Evolutionary conservation across 2,888 invertebrate genomes (phyloP).

Genomic region (Meghimatium bilineatum): DNA sequence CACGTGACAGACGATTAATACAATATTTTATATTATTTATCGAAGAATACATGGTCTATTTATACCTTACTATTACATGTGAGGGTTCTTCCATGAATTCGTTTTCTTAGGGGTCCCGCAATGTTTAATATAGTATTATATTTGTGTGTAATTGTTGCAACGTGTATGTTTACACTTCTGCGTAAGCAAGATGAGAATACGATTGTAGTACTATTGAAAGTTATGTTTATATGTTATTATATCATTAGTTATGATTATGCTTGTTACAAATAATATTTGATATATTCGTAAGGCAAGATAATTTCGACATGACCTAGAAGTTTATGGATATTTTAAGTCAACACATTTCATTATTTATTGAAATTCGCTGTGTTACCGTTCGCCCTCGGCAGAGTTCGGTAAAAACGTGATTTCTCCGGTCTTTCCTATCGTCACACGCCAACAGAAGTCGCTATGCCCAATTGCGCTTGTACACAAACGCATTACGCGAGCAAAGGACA

Average conservation of each 20-base stretch:
- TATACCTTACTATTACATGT: no score
- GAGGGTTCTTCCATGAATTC: no score
- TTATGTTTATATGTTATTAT: background rate
- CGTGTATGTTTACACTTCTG: no score
- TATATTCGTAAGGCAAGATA: background rate
- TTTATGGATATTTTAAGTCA: background rate
- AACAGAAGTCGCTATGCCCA: constrained; percentile 26
- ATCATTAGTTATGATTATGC: background rate
- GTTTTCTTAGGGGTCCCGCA: no score
- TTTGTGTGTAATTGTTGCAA: no score
- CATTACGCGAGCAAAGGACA: constrained; percentile 29
- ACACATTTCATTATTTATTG: constrained; percentile 14
- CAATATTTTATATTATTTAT: no score
- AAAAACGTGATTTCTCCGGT: background rate
- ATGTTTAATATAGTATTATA: no score
- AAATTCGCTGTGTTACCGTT: constrained; percentile 13
- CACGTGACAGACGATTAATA: no score
- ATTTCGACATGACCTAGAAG: background rate
- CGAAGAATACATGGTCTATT: no score
- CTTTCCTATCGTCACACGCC: background rate
- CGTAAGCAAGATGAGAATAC: no score
- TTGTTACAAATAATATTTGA: no score
- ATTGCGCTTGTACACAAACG: constrained; percentile 31
- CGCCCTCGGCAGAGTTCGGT: constrained; percentile 6
- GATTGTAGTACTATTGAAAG: no score